Base-by-base conservation (phyloP, 2,888 invertebrate genomes). In the Hoplodrina ambigua region DNA sequence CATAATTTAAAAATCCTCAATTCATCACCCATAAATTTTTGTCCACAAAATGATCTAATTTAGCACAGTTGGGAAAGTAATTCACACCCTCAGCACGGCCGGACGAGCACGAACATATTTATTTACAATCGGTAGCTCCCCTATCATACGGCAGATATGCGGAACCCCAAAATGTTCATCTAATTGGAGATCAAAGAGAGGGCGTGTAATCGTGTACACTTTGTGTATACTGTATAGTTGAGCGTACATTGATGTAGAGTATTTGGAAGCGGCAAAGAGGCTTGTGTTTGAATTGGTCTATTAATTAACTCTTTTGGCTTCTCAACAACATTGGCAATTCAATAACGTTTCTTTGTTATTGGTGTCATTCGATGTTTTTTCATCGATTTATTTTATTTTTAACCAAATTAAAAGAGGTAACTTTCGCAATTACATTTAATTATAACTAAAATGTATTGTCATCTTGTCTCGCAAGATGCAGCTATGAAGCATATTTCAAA, bases 141-240 rank as follows among this genome's bases (percentile, higher is more conserved):
- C 91, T 86, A 88, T 87, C 82, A 82, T 73, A 76, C 85, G 88
- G 86, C 83, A 87, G 89, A 92, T 92, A 91, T 91, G 87, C 88
- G 89, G 89, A 89, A 88, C 94, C 95, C 94, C 94, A 93, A 95
- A 95, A 95, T 95, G 95, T 93, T 94, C 94, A 93, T 94, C 95
- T 96, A 95, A 95, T 95, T 94, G 93, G 94, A 95, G 92, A 95
- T 95, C 95, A 96, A 96, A 95, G 94, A 88, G 91, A 91, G 94
- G 93, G 93, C 94, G 93, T 91, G 92, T 94, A 94, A 94, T 94
- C 93, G 93, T 86, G 86, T 93, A 92, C 89, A 90, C 91, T 87
- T 85, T 85, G 91, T 89, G 88, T 89, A 86, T 89, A 86, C 86
- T 85, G 85, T 88, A 90, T 90, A 88, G 85, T 84, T 69, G 72